phyloP scores from a whole-genome alignment of 37 sponge, comb jelly and placozoan species.

The Crambe crambe region DNA sequence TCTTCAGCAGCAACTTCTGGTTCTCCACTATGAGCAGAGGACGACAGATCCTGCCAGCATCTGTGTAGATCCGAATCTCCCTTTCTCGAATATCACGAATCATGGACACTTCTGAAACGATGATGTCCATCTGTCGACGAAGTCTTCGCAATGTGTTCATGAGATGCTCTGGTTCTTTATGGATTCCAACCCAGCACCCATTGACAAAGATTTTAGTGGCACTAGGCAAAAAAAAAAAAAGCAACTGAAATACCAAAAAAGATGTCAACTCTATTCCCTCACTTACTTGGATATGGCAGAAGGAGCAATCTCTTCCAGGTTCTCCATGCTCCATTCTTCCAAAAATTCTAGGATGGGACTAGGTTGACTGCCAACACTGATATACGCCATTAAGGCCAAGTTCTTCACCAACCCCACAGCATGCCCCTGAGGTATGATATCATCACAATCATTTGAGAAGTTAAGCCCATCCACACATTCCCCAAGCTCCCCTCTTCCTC shows the following conservation, averaged over 20 bases:
- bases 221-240: slow-evolving; percentile 39
- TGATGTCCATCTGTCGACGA: slow-evolving; percentile 99
- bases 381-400: slow-evolving; percentile 99
- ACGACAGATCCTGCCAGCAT: slow-evolving; percentile 97
- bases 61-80: slow-evolving; percentile 99
- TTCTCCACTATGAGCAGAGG: slow-evolving; percentile 99
- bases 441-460: no score
- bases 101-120: slow-evolving; percentile 98
- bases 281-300: slow-evolving; percentile 90
- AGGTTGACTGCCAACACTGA: slow-evolving; percentile 98
- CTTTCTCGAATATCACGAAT: slow-evolving; percentile 95
- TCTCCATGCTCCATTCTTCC: slow-evolving; percentile 99
- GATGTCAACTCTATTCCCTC: background rate
- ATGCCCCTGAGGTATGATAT: slow-evolving; percentile 75
- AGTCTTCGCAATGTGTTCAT: slow-evolving; percentile 97
- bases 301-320: slow-evolving; percentile 98
- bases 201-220: slow-evolving; percentile 99
- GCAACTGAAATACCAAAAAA: background rate
- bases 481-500: no score
- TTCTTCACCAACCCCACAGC: slow-evolving; percentile 99
- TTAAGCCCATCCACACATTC: background rate
- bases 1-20: slow-evolving; percentile 96
- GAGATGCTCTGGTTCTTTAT: slow-evolving; percentile 96
- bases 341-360: slow-evolving; percentile 99
- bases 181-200: slow-evolving; percentile 99